A percentile compares a stretch with the other conserved stretches of the same genome.
Conservation (phyloP, 2,113 vertebrate species). For the Coptodon rendalli region DNA sequence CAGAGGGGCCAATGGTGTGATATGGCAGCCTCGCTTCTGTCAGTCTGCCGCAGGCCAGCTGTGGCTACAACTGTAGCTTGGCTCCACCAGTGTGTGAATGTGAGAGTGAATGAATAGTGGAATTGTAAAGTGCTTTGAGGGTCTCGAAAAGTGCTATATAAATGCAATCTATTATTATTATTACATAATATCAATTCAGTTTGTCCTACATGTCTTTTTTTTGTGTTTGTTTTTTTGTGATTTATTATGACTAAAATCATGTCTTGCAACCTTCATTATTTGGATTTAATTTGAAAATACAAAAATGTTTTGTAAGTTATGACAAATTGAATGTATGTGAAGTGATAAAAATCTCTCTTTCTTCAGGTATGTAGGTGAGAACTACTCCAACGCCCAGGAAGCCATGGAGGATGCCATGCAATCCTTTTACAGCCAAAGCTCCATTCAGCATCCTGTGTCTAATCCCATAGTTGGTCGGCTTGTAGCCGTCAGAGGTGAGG, state of each 20-base stretch:
- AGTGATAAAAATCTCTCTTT: not conserved
- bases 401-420: constrained; percentile 86
- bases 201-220: not conserved
- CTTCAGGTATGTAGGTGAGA: constrained; percentile 84
- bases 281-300: not conserved
- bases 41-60: too few species aligned
- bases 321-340: not conserved
- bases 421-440: constrained; percentile 72
- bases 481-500: constrained; percentile 77
- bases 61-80: too few species aligned
- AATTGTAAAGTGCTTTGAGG: not conserved
- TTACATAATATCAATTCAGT: not conserved
- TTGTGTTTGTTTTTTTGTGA: not conserved
- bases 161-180: not conserved
- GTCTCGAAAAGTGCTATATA: not conserved
- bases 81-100: too few species aligned
- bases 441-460: constrained; percentile 3
- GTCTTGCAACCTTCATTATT: not conserved
- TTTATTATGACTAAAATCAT: not conserved
- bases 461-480: constrained; percentile 73
- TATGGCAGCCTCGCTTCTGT: too few species aligned
- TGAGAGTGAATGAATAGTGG: too few species aligned
- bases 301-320: not conserved
- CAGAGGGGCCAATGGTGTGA: too few species aligned
- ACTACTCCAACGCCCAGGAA: constrained; percentile 85